Percentiles rank a stretch among this genome's conserved stretches.
These are phyloP conservation scores for Zosterops japonicus DNA, from an alignment of 2,113 vertebrate genomes.

Conservation along the genomic window DNA sequence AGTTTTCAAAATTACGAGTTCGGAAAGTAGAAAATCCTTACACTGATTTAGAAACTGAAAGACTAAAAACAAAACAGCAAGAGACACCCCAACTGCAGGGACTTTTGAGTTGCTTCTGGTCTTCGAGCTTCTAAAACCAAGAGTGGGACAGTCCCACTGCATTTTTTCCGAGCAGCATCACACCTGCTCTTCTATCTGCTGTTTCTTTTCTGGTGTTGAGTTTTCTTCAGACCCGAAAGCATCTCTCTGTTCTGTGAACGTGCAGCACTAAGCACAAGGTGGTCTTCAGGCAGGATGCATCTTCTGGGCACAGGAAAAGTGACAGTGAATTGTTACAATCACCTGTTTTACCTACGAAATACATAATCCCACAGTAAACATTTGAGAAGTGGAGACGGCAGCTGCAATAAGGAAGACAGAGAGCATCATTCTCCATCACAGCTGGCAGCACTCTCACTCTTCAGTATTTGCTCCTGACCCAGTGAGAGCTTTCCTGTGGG, in stretches of 20 bases:
- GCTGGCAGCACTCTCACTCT: neutral
- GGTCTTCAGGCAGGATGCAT: neutral
- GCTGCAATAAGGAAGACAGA: neutral
- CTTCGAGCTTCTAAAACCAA: neutral
- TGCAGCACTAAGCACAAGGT: neutral
- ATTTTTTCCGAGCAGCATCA: fast-evolving
- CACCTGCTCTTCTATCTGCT: neutral
- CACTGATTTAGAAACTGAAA: slow-evolving; percentile 32
- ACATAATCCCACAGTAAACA: neutral
- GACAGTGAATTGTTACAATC: neutral
- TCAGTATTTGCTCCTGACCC: neutral
- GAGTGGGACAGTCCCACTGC: neutral
- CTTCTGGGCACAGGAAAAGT: neutral
- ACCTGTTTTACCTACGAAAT: fast-evolving
- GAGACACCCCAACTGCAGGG: neutral
- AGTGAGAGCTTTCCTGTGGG: neutral
- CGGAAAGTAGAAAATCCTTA: neutral
- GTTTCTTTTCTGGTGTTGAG: neutral
- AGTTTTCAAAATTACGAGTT: neutral
- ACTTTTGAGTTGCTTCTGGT: neutral
- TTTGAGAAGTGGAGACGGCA: neutral
- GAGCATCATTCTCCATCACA: neutral
- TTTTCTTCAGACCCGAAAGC: neutral
- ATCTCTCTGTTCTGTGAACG: neutral
- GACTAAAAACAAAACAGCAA: neutral